These are phyloP conservation scores for Leptopilina syphax DNA, from an alignment of 2,888 invertebrate species.

Conservation along the genomic window DNA sequence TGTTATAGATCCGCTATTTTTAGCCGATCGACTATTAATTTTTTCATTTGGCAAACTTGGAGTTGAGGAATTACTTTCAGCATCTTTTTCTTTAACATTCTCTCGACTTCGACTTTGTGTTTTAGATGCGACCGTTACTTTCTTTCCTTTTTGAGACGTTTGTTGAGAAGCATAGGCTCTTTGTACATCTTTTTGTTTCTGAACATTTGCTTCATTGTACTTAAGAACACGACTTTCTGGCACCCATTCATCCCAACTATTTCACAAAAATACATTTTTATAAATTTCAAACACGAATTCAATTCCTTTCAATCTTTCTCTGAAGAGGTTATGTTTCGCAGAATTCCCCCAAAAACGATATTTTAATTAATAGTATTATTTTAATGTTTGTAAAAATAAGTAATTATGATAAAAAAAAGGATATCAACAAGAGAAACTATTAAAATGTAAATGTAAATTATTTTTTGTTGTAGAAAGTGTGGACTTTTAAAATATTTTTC, in stretches of 20 bases:
- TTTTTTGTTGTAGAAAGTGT: neutral
- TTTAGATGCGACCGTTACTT: slow-evolving; percentile 55
- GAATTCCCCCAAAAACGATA: no score
- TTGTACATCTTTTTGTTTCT: slow-evolving; percentile 91
- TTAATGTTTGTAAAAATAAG: no score
- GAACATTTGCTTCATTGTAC: slow-evolving; percentile 92
- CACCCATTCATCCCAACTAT: slow-evolving; percentile 94
- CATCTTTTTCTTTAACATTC: slow-evolving; percentile 72
- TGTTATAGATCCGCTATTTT: slow-evolving; percentile 64
- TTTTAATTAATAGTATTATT: no score
- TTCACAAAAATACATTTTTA: slow-evolving; percentile 61
- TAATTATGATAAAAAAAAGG: slow-evolving; percentile 4
- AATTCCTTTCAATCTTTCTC: no score
- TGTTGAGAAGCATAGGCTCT: slow-evolving; percentile 88
- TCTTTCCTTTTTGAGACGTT: slow-evolving; percentile 70
- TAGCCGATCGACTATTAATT: slow-evolving; percentile 56
- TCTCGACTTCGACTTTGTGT: slow-evolving; percentile 61
- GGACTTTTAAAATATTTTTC: neutral
- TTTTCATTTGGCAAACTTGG: slow-evolving; percentile 77
- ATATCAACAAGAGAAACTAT: neutral
- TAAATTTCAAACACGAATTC: no score
- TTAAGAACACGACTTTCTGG: slow-evolving; percentile 93
- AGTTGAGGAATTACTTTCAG: slow-evolving; percentile 82
- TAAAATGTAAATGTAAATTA: neutral
- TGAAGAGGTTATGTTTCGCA: no score